These are phyloP conservation scores for Sycophila texana DNA, from an alignment of 2,888 invertebrate genomes.

Conservation along the genomic window DNA sequence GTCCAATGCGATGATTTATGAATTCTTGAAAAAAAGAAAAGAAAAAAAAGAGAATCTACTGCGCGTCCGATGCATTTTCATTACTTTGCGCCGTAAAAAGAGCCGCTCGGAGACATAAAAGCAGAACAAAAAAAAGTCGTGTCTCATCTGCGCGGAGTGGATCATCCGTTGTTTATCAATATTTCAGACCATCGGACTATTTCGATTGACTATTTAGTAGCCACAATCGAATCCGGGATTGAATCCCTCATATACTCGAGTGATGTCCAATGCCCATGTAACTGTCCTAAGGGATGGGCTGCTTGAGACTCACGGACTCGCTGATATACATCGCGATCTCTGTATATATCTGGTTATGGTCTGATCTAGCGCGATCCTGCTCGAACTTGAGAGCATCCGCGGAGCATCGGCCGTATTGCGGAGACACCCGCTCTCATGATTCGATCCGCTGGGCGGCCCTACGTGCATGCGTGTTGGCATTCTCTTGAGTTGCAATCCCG, in stretches of 20 bases:
- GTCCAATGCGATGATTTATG: neutral
- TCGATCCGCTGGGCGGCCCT: neutral
- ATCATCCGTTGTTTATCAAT: slow-evolving; percentile 11
- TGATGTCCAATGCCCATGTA: slow-evolving; percentile 26
- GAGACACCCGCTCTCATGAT: slow-evolving; percentile 50
- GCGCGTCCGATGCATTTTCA: neutral
- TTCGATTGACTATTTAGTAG: slow-evolving; percentile 36
- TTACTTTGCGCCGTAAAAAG: slow-evolving; percentile 11
- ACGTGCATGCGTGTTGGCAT: slow-evolving; percentile 23
- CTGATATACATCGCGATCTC: slow-evolving; percentile 21
- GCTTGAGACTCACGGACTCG: neutral
- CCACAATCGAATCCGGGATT: slow-evolving; percentile 2
- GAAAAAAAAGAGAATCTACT: neutral
- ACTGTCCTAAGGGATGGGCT: slow-evolving; percentile 31
- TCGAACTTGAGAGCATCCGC: slow-evolving; percentile 50
- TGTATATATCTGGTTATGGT: slow-evolving; percentile 28
- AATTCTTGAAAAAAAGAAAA: neutral
- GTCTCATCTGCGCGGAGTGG: neutral
- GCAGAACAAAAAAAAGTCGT: neutral
- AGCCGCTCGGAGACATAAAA: neutral
- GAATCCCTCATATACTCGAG: slow-evolving; percentile 1
- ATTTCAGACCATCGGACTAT: neutral
- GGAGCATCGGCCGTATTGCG: slow-evolving; percentile 56
- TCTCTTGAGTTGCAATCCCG: slow-evolving; percentile 34
- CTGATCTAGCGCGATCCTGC: slow-evolving; percentile 26